Conservation (phyloP, 2,888 invertebrate species). For the Hirtodrosophila duncani region DNA sequence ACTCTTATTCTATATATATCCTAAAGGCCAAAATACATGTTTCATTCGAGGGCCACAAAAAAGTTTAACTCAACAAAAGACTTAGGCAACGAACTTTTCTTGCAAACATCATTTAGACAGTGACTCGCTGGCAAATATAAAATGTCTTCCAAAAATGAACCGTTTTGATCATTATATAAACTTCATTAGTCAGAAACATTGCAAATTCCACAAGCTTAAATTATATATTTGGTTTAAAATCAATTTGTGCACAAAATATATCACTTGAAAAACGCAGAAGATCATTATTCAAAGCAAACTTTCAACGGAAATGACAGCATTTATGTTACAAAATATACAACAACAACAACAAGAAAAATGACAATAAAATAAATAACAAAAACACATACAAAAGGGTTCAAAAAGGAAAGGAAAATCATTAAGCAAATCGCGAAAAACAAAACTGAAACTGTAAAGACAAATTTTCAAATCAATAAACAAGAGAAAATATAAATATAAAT, state of each 20-base stretch:
- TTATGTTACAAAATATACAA: constrained; percentile 40
- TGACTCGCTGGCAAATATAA: constrained; percentile 2
- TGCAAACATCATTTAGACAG: neutral
- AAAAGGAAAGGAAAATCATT: constrained; percentile 40
- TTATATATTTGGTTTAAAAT: too few species aligned
- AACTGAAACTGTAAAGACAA: too few species aligned
- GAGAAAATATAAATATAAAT: constrained; percentile 17
- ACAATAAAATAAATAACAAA: too few species aligned
- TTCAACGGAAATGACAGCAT: constrained; percentile 59
- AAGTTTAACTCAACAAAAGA: constrained; percentile 26
- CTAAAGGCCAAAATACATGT: too few species aligned
- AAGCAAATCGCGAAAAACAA: constrained; percentile 27
- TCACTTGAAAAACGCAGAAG: constrained; percentile 17
- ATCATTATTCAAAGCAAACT: constrained; percentile 44
- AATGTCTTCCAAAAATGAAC: too few species aligned
- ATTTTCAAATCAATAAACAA: constrained; percentile 33
- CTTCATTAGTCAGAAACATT: too few species aligned
- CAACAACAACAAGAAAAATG: too few species aligned
- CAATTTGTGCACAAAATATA: constrained; percentile 4
- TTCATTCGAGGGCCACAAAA: neutral
- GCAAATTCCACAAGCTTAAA: too few species aligned
- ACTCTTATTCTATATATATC: too few species aligned
- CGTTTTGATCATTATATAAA: too few species aligned
- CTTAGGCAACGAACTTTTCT: constrained; percentile 33
- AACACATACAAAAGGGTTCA: constrained; percentile 43